phyloP scores from a whole-genome alignment of 2,113 vertebrate species.

The Otolemur garnettii region DNA sequence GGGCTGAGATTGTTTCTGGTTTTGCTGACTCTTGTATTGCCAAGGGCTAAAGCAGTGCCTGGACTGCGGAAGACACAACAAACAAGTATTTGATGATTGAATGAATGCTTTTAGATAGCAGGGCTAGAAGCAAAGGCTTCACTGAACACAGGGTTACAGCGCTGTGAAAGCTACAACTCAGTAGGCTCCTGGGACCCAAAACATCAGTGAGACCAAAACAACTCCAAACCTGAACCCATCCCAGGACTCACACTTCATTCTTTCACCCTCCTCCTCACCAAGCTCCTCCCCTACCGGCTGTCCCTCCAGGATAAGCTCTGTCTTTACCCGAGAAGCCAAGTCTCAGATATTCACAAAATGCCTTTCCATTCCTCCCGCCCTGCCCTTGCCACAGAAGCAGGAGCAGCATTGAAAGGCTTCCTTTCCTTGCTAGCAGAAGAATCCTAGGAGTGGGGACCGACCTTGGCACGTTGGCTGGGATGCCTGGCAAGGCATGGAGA shows the following conservation, averaged over 20 bases:
- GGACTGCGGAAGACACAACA: neutral
- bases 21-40: neutral
- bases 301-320: neutral
- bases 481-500: constrained; percentile 77
- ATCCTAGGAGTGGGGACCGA: constrained; percentile 42
- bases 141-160: neutral
- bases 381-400: neutral
- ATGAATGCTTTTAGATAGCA: neutral
- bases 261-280: neutral
- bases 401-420: neutral
- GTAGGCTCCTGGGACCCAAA: neutral
- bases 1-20: neutral
- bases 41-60: neutral
- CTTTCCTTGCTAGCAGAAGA: constrained; percentile 55
- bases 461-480: constrained; percentile 75
- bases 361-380: neutral
- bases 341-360: neutral
- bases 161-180: neutral
- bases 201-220: neutral
- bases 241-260: neutral
- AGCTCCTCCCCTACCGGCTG: neutral
- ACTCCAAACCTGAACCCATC: neutral
- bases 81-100: neutral
- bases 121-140: neutral
- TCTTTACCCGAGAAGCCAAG: constrained; percentile 13